Percentiles rank a stretch among this genome's conserved stretches.
Evolutionary conservation across 37 sponge, comb jelly and placozoan species (phyloP).

Genomic region (Lycopodina hypogea): DNA sequence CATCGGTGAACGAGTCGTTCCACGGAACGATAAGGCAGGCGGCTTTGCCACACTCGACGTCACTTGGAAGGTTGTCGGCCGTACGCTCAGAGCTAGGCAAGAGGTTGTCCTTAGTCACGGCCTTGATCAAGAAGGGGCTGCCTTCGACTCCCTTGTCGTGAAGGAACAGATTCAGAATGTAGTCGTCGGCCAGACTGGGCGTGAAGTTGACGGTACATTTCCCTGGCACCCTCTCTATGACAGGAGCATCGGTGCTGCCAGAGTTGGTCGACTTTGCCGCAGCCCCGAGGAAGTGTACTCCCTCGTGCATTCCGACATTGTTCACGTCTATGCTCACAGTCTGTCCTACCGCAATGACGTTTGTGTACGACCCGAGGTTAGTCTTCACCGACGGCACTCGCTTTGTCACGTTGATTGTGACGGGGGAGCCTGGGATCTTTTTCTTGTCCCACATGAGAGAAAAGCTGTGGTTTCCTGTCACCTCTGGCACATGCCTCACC

Average conservation of each 20-base stretch:
- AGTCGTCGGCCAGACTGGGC: constrained; percentile 29
- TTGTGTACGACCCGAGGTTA: constrained; percentile 4
- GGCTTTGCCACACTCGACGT: constrained; percentile 21
- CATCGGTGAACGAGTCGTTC: not conserved
- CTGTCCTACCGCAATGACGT: constrained; percentile 12
- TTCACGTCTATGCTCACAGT: not conserved
- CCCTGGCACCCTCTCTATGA: constrained; percentile 12
- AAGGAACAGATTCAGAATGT: constrained; percentile 22
- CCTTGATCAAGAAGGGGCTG: constrained; percentile 55
- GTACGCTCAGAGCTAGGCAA: not conserved
- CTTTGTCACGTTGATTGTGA: constrained; percentile 16
- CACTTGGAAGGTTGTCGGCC: not conserved
- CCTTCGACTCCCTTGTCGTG: constrained; percentile 37
- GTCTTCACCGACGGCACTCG: constrained; percentile 12
- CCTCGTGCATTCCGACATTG: constrained; percentile 14
- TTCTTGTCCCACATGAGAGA: constrained; percentile 29
- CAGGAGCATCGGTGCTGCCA: not conserved
- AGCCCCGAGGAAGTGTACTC: not conserved
- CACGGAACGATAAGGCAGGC: constrained; percentile 23
- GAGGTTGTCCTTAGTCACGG: constrained; percentile 3
- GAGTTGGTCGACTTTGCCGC: not conserved
- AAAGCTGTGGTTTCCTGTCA: constrained; percentile 41
- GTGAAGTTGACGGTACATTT: not conserved
- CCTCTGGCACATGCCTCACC: constrained; percentile 33
- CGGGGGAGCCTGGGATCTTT: constrained; percentile 48